These are phyloP conservation scores for Thysanoteuthis rhombus DNA, from an alignment of 2,888 invertebrate species.

Conservation along the genomic window DNA sequence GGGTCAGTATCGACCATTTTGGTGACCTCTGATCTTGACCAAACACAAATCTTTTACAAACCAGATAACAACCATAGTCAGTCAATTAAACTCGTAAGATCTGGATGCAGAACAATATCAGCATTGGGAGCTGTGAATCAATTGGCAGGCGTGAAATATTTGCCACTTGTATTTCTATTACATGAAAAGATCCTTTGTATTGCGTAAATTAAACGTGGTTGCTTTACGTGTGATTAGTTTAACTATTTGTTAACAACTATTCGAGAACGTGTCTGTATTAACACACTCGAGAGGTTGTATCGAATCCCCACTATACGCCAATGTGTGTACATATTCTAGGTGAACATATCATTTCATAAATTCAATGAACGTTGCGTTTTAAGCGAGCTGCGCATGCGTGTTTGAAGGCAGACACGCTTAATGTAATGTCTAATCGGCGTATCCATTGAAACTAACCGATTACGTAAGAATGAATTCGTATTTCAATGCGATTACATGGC, in stretches of 20 bases:
- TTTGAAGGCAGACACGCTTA: background rate
- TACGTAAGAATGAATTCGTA: background rate
- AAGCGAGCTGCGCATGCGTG: background rate
- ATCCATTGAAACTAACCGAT: background rate
- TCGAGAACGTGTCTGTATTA: background rate
- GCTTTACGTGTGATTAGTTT: background rate
- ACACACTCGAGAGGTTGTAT: no score
- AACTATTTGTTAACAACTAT: background rate
- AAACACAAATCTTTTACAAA: background rate
- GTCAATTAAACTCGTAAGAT: background rate
- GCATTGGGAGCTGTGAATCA: no score
- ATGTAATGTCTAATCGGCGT: background rate
- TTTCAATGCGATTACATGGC: no score
- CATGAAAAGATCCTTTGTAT: background rate
- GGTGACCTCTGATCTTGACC: no score
- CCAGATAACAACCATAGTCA: background rate
- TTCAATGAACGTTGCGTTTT: background rate
- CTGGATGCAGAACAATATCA: background rate
- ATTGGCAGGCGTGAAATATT: no score
- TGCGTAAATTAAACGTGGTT: background rate
- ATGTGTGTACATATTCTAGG: background rate
- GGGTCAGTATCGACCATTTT: no score
- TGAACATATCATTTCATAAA: no score
- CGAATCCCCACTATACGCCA: no score
- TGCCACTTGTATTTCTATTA: no score